phyloP scores from a whole-genome alignment of 1,140 invertebrate genomes.

The Apis florea region DNA sequence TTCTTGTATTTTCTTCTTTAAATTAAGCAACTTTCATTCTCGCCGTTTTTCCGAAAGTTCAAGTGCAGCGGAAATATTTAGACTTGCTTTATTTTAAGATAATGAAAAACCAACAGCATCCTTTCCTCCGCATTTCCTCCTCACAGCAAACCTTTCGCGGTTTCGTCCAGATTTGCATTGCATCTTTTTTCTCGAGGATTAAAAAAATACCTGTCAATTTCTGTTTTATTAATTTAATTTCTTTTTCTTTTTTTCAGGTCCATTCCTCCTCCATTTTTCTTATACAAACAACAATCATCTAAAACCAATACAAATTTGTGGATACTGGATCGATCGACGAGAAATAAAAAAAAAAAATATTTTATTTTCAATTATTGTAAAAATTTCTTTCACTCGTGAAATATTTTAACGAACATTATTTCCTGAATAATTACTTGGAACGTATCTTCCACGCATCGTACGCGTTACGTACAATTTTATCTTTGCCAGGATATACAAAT shows the following conservation, averaged over 20 bases:
- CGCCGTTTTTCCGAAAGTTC: background rate
- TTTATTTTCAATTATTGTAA: no score
- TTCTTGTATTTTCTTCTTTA: background rate
- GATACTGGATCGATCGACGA: no score
- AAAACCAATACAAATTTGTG: no score
- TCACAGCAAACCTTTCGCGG: background rate
- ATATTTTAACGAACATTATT: no score
- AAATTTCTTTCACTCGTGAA: no score
- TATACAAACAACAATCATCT: no score
- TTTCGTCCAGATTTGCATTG: background rate
- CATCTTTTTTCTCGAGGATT: background rate
- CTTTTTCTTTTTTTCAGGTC: no score
- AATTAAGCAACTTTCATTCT: background rate
- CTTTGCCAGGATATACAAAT: no score
- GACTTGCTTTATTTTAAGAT: conserved; percentile 4
- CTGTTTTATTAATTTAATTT: background rate
- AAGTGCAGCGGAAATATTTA: conserved; percentile 14
- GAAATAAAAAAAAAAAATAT: no score
- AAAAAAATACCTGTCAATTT: background rate
- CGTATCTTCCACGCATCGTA: no score
- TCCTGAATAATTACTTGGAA: no score
- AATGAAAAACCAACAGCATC: conserved; percentile 10
- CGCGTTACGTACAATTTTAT: no score
- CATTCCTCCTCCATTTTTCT: background rate
- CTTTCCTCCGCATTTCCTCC: background rate